Percentiles rank a stretch among this genome's conserved stretches.
phyloP scores from a whole-genome alignment of 2,113 vertebrate genomes.

The human (Homo sapiens) region GRCh38 chr1:147557001-147557500 shows the following conservation, averaged over 20 bases:
- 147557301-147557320: slow-evolving; percentile 34
- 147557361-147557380: neutral
- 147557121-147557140: neutral
- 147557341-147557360: neutral
- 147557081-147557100: neutral
- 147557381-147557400: neutral
- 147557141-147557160: slow-evolving; percentile 1
- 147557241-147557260: slow-evolving; percentile 30
- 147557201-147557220: neutral
- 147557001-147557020: neutral
- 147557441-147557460: neutral
- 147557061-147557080: neutral
- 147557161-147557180: neutral
- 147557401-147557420: slow-evolving; percentile 13
- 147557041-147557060: neutral
- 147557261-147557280: neutral
- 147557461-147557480: slow-evolving; percentile 41
- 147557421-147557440: neutral
- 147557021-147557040: neutral
- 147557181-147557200: slow-evolving; percentile 38
- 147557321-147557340: neutral
- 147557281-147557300: neutral
- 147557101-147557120: neutral
- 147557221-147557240: neutral
- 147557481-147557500: slow-evolving; percentile 13